phyloP scores from a whole-genome alignment of 2,797 vertebrate genomes.

The Parauchenoglanis ngamensis region DNA sequence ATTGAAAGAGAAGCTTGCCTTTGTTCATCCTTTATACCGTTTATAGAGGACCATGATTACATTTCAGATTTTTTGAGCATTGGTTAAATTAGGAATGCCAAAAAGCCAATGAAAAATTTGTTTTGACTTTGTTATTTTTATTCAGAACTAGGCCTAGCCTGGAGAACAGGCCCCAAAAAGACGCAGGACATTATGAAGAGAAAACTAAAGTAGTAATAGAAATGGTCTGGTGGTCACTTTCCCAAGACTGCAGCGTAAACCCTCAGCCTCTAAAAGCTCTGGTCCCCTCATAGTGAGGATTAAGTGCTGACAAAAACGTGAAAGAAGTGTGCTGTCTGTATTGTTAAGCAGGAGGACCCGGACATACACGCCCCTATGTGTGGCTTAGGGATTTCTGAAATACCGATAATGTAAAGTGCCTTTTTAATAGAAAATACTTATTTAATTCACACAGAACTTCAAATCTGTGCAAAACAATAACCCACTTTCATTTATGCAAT shows the following conservation, averaged over 20 bases:
- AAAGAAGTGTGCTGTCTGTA: neutral
- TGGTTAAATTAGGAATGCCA: neutral
- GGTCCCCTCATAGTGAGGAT: constrained; percentile 41
- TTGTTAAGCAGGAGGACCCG: neutral
- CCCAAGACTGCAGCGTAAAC: neutral
- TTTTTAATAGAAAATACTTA: neutral
- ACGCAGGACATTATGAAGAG: neutral
- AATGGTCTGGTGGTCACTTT: neutral
- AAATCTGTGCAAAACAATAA: neutral
- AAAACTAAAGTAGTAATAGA: neutral
- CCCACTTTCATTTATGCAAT: neutral
- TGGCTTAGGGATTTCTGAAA: constrained; percentile 6
- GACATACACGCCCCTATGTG: constrained; percentile 31
- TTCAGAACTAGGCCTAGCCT: neutral
- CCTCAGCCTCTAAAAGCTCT: constrained; percentile 21
- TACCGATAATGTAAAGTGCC: neutral
- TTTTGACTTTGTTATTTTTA: neutral
- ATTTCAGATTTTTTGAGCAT: neutral
- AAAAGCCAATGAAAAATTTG: neutral
- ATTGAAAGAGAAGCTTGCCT: neutral
- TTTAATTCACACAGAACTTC: neutral
- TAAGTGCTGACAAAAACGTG: neutral
- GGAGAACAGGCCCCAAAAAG: neutral
- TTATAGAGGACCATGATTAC: neutral
- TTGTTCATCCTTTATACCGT: neutral